Evolutionary conservation across 2,797 vertebrate genomes (phyloP), one percentile per base, ranked within the genome.

Genomic region (Acipenser transmontanus): DNA sequence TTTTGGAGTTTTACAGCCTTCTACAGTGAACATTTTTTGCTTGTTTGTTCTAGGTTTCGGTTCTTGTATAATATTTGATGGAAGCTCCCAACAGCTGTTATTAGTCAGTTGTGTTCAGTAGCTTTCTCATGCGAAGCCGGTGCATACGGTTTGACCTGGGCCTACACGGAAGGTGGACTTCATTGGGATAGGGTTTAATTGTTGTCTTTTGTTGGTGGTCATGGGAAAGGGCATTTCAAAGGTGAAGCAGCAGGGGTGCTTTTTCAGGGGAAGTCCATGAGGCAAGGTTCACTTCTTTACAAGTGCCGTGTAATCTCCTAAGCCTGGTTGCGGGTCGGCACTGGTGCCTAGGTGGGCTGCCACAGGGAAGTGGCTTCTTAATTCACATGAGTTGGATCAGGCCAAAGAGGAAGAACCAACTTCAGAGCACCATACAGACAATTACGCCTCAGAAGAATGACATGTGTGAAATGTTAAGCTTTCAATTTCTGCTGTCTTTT

Each of bases 221-320:
- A 84, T 84, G 85, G 81, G 84, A 86, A 84, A 85, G 81, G 82
- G 68, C 65, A 71, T 80, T 81, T 84, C 74, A 86, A 84, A 85
- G 80, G 74, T 80, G 76, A 76, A 83, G 70, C 81, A 74, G 78
- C 81, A 72, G 83, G 82, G 80, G 73, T 64, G 74, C 65, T 64
- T 71, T 48, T 57, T 69, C 66, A 63, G 54, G 62, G 72, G 72
- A 76, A 71, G 71, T 73, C 71, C 76, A 61, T 17, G 78, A 79
- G 67, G 77, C 75, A 73, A 71, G 78, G 74, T 72, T 66, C 69
- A 65, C 67, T 66, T 70, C 74, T 84, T 83, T 84, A 77, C 81
- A 72, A 77, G 76, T 76, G 79, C 77, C 76, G 72, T 87, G 85
- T 88, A 85, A 87, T 89, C 84, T 88, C 74, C 80, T 86, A 80